Evolutionary conservation across 37 sponge, comb jelly and placozoan genomes (phyloP).

Genomic region (Hormiphora californensis): DNA sequence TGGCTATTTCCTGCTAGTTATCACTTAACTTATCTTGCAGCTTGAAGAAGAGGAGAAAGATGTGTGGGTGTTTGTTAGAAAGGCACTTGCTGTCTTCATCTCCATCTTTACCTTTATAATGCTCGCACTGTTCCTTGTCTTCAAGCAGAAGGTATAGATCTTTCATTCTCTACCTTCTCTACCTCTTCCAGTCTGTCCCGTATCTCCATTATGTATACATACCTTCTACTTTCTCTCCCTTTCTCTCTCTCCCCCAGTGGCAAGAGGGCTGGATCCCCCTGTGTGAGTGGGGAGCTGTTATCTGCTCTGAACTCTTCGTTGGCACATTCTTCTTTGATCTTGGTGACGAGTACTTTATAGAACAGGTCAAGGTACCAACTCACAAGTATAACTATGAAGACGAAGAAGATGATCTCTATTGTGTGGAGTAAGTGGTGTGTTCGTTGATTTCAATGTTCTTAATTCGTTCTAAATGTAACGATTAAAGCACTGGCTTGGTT

Average conservation of each 20-base stretch:
- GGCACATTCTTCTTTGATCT: slow-evolving; percentile 50
- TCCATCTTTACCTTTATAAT: not conserved
- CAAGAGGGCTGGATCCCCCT: slow-evolving; percentile 15
- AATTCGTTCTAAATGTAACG: too few relatives aligned
- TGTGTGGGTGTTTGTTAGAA: not conserved
- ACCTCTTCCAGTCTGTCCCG: too few relatives aligned
- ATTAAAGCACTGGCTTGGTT: too few relatives aligned
- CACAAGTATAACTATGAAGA: not conserved
- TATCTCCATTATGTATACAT: too few relatives aligned
- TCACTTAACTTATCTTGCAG: not conserved
- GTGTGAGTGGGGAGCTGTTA: slow-evolving; percentile 32
- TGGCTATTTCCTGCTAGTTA: too few relatives aligned
- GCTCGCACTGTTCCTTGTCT: not conserved
- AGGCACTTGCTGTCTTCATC: slow-evolving; percentile 14
- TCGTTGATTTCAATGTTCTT: too few relatives aligned
- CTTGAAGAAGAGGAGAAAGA: not conserved
- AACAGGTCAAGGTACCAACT: slow-evolving; percentile 30
- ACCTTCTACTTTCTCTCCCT: too few relatives aligned
- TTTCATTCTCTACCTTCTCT: too few relatives aligned
- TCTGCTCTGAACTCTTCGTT: slow-evolving; percentile 21
- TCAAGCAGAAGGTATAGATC: not conserved
- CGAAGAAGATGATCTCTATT: not conserved
- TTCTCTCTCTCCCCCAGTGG: too few relatives aligned
- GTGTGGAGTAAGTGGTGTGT: not conserved
- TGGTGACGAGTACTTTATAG: slow-evolving; percentile 3